Conservation (phyloP, 2,113 vertebrate genomes). For the Caloenas nicobarica region DNA sequence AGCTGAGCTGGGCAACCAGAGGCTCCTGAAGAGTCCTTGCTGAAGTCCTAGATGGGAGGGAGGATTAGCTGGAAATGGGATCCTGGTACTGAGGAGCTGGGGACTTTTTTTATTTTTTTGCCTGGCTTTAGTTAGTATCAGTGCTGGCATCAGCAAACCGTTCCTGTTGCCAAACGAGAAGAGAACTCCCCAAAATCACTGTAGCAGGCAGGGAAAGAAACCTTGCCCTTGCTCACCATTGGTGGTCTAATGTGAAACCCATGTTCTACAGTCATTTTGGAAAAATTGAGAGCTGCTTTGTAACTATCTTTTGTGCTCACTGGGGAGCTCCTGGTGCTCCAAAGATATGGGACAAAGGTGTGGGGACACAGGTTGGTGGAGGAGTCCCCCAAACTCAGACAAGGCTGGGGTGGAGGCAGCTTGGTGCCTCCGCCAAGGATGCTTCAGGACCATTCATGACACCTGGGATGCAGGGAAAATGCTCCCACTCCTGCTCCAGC, state of each 20-base stretch:
- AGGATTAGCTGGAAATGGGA: background rate
- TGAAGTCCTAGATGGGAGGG: background rate
- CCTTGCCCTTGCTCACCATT: background rate
- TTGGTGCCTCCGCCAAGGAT: background rate
- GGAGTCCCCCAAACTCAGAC: background rate
- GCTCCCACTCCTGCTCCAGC: background rate
- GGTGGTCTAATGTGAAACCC: slow-evolving; percentile 21
- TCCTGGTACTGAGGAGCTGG: background rate
- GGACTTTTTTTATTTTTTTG: background rate
- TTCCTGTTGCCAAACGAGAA: background rate
- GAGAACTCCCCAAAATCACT: background rate
- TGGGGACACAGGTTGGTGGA: background rate
- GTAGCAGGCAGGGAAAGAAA: slow-evolving; percentile 7
- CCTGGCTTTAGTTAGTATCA: background rate
- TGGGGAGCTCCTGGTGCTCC: background rate
- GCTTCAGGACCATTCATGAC: background rate
- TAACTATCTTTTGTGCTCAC: background rate
- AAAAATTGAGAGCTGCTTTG: background rate
- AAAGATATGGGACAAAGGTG: background rate
- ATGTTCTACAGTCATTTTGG: background rate
- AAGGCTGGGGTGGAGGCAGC: background rate
- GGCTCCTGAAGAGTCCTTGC: background rate
- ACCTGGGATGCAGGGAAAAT: background rate
- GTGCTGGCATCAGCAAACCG: background rate
- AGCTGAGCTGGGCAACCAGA: background rate